Base-by-base conservation (phyloP, 2,113 vertebrate genomes). In the Passerina amoena region DNA sequence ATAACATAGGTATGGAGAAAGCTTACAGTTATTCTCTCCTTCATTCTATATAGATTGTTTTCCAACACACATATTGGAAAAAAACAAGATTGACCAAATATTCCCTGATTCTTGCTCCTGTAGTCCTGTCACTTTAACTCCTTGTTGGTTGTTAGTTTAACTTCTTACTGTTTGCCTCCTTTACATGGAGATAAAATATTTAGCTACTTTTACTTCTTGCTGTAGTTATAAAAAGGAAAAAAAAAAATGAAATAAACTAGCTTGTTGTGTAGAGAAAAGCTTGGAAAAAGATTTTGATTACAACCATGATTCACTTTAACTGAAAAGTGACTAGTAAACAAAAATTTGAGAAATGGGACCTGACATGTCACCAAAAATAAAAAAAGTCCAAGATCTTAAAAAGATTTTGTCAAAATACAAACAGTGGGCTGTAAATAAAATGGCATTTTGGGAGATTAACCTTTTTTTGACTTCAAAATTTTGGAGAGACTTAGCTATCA, bases 201-300 rank as follows among this genome's bases (percentile, higher is more conserved):
- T 70, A 65, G 4, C 6, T 48, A 59, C 5, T 8, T 64, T 21
- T 33, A 4, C 28, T 54, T 66, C 38, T 78, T 38, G 5, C 3
- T 63, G 5, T 48, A 79, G 3, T 37, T 84, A 50, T 18, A 13
- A 23, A n/a, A 59, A 30, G 11, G 7, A 16, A 1, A 44, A 48
- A 50, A 16, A 1, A 44, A 48, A 50, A 35, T 1, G 23, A n/a
- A 16, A 21, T 30, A 72, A 68, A 17, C 0, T 72, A 20, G 1
- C 6, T 75, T 57, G 4, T 50, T 73, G 8, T 4, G 1, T 28
- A 23, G 27, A 45, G 2, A 19, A 13, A 92, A 54, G 9, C 64
- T 35, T 73, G 28, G 14, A 73, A 51, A 85, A 63, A 8, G 2
- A 4, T 22, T 68, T 59, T 66, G 7, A 42, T 61, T 37, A 28